Base-by-base conservation (phyloP, 2,113 vertebrate species). In the Hipposideros armiger region DNA sequence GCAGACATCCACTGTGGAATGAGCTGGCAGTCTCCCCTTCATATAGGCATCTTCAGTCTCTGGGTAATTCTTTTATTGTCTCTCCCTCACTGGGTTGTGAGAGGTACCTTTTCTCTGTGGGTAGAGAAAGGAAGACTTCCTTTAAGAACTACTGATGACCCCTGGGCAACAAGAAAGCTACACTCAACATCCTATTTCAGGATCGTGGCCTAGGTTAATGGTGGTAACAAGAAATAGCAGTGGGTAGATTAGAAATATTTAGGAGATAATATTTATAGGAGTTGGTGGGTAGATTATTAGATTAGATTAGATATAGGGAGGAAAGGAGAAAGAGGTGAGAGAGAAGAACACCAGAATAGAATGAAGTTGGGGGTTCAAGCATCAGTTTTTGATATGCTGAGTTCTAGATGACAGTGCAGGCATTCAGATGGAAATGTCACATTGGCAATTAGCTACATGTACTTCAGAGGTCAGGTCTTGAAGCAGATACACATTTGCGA, bases 181-280 rank as follows among this genome's bases (percentile, higher is more conserved):
- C 30, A 54, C 14, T 87, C 11, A 22, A 19, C 42, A 72, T 72
- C 19, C 14, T 64, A n/a, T 40, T 92, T 86, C 45, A 86, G 19
- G 36, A 30, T 52, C 4, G 74, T 47, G 32, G 77, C 47, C 8
- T n/a, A 81, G 11, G 20, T 70, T 81, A 40, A 60, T 56, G 19
- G n/a, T 47, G 40, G 47, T n/a, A 32, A 13, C 54, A 70, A 72
- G 94, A 4, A 54, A 92, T 20, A 58, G 52, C 85, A 19, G 47
- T 58, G 15, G 28, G 60, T 52, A 58, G 22, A 72, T 90, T 77
- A 82, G 56, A 95, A 82, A 72, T 94, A 45, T 32, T 78, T 87
- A 56, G 70, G n/a, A 88, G 28, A 36, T 74, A 76, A 10, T 87
- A 70, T 40, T 58, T 91, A 28, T 10, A 56, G 52, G 16, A 64